A percentile compares a stretch with the other conserved stretches of the same genome.
Evolutionary conservation across 2,888 invertebrate species (phyloP).

Genomic region (Bombylius major): DNA sequence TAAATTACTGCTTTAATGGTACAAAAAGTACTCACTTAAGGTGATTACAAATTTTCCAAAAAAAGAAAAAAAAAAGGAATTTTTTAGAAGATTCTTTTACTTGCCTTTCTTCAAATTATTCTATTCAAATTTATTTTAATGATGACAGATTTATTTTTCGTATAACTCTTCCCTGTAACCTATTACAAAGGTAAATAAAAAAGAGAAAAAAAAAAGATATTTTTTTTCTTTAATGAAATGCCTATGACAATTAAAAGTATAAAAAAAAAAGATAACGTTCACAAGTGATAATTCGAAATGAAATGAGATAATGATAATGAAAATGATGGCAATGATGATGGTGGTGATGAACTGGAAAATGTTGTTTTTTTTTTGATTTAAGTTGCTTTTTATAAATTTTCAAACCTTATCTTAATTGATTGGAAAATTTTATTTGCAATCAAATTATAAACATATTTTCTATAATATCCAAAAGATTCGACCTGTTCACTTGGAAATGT

Average conservation of each 20-base stretch:
- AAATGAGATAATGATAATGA: too few species aligned
- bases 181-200: not conserved
- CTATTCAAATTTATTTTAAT: too few species aligned
- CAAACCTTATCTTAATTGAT: constrained; percentile 29
- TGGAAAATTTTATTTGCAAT: constrained; percentile 24
- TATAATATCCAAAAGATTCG: constrained; percentile 41
- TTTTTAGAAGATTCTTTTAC: too few species aligned
- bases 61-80: too few species aligned
- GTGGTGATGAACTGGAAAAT: not conserved
- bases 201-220: not conserved
- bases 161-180: not conserved
- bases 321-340: not conserved
- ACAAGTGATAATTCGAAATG: too few species aligned
- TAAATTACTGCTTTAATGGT: too few species aligned
- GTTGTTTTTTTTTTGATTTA: not conserved
- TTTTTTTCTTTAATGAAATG: too few species aligned
- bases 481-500: constrained; percentile 33
- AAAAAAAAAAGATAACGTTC: too few species aligned
- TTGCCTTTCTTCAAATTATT: too few species aligned
- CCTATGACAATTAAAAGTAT: too few species aligned
- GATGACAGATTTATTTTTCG: not conserved
- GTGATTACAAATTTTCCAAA: too few species aligned
- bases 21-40: too few species aligned
- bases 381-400: not conserved
- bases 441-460: constrained; percentile 30